Conservation (phyloP, 2,888 invertebrate genomes). For the Drepanosiphum platanoidis region DNA sequence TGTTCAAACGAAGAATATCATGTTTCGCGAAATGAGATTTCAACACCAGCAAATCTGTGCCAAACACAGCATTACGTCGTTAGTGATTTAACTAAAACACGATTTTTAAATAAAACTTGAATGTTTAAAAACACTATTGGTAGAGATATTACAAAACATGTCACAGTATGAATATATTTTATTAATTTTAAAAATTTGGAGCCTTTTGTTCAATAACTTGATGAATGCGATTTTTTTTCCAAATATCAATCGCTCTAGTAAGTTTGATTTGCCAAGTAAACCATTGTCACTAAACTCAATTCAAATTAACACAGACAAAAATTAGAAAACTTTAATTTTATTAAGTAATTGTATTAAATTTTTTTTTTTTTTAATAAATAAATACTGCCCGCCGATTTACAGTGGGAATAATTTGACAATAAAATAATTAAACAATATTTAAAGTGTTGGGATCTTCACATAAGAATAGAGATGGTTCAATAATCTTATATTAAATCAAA, state of each 20-base stretch:
- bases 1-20: background rate
- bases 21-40: background rate
- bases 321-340: background rate
- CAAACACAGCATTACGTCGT: background rate
- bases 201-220: background rate
- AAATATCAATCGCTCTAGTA: background rate
- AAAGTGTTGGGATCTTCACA: background rate
- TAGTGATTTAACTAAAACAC: background rate
- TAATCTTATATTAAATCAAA: conserved; percentile 33
- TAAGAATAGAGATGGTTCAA: background rate
- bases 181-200: background rate
- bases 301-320: background rate
- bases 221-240: background rate
- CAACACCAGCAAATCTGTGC: background rate
- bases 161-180: background rate
- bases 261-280: background rate
- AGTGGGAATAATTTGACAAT: background rate
- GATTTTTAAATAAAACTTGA: background rate
- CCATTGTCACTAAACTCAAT: background rate
- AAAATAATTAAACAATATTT: background rate
- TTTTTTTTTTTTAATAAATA: conserved; percentile 5
- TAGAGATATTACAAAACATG: background rate
- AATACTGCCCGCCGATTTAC: background rate
- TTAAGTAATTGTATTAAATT: conserved; percentile 8
- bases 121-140: background rate